Evolutionary conservation across 1,140 invertebrate species (phyloP).

Genomic region (Drosophila paulistorum): DNA sequence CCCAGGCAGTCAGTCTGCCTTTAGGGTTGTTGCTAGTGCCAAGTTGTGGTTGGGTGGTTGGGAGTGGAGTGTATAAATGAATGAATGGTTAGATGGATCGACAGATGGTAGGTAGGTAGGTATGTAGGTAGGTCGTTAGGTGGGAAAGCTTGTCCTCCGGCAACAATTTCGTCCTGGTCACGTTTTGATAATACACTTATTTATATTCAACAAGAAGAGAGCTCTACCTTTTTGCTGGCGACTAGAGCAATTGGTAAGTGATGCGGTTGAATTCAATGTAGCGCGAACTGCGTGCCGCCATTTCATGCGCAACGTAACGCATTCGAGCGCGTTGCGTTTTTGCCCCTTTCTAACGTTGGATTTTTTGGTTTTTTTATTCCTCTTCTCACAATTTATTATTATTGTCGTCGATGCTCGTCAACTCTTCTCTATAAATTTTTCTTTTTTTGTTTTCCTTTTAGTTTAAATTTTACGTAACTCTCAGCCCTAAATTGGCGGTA

Average conservation of each 20-base stretch:
- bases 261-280: conserved; percentile 74
- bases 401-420: not conserved
- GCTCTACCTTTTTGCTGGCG: conserved; percentile 52
- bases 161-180: conserved; percentile 74
- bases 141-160: conserved; percentile 38
- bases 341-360: not conserved
- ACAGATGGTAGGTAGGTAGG: not conserved
- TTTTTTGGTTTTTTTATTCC: not conserved
- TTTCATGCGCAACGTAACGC: conserved; percentile 75
- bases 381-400: conserved; percentile 3
- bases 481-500: conserved; percentile 14
- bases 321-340: conserved; percentile 62
- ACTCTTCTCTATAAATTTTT: not conserved
- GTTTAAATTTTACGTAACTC: conserved; percentile 18
- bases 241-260: conserved; percentile 67
- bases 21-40: not conserved
- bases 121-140: not conserved
- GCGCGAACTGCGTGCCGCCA: conserved; percentile 79
- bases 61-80: not conserved
- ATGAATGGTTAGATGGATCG: not conserved
- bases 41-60: not conserved
- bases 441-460: not conserved
- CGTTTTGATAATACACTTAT: conserved; percentile 77
- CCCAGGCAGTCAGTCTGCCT: conserved; percentile 7
- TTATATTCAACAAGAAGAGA: conserved; percentile 51